A percentile compares a stretch with the other conserved stretches of the same genome.
These are phyloP conservation scores for Urechis unicinctus DNA, from an alignment of 2,888 invertebrate species.

Conservation along the genomic window DNA sequence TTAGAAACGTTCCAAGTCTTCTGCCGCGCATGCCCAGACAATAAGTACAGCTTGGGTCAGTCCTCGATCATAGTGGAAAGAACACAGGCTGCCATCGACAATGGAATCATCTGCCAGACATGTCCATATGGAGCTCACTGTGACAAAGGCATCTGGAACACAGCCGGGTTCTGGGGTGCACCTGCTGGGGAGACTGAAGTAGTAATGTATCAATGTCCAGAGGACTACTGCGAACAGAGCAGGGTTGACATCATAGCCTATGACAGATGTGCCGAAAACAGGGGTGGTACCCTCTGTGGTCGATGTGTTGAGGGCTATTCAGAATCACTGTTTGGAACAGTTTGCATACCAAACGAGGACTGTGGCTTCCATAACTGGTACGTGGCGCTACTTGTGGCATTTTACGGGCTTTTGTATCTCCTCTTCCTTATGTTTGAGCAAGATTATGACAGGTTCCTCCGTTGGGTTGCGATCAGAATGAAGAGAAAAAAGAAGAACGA, in stretches of 20 bases:
- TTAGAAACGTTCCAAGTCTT: constrained; percentile 9
- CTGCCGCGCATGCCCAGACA: constrained; percentile 3
- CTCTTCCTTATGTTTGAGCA: constrained; percentile 14
- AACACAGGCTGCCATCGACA: neutral
- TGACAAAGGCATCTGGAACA: constrained; percentile 7
- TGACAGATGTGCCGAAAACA: constrained; percentile 6
- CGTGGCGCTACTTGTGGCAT: neutral
- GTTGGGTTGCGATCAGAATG: too few relatives aligned
- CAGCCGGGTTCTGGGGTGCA: constrained; percentile 8
- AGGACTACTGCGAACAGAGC: constrained; percentile 12
- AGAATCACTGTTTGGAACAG: constrained; percentile 14
- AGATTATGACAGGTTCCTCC: constrained; percentile 4
- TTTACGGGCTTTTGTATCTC: constrained; percentile 13
- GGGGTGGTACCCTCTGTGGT: constrained; percentile 14
- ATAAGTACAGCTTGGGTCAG: constrained; percentile 8
- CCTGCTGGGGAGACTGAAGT: neutral
- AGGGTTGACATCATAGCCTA: neutral
- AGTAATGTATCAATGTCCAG: constrained; percentile 15
- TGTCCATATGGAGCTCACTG: constrained; percentile 13
- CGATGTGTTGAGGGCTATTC: constrained; percentile 13
- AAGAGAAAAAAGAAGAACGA: too few relatives aligned
- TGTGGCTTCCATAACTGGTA: constrained; percentile 4
- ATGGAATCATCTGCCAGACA: neutral
- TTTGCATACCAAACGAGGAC: constrained; percentile 8
- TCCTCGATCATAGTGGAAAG: neutral